Conservation (phyloP, 2,888 invertebrate species). For the Diloba caeruleocephala region DNA sequence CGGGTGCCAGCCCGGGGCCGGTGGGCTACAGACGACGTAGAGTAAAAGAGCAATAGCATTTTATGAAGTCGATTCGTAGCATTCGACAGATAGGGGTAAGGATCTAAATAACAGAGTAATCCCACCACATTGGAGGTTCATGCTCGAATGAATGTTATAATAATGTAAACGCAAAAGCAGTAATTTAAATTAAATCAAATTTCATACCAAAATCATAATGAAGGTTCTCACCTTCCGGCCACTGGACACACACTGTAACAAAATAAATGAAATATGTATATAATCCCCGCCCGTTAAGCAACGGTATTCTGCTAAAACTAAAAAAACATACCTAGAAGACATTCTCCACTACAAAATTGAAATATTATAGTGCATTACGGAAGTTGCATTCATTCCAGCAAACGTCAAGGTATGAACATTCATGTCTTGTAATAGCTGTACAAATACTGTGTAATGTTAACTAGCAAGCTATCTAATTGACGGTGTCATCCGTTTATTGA, state of each 20-base stretch:
- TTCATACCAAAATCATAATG: conserved; percentile 59
- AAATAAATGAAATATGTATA: conserved; percentile 65
- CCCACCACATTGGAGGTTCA: conserved; percentile 84
- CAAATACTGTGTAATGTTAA: conserved; percentile 65
- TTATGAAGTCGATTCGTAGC: conserved; percentile 11
- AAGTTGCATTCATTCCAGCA: conserved; percentile 81
- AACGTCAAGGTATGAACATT: conserved; percentile 68
- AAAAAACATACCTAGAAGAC: conserved; percentile 77
- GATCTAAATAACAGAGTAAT: conserved; percentile 78
- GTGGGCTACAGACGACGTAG: conserved; percentile 16
- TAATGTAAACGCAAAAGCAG: conserved; percentile 83
- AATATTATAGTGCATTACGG: conserved; percentile 77
- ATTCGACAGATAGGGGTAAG: conserved; percentile 43
- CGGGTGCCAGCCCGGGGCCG: conserved; percentile 1
- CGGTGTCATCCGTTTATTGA: conserved; percentile 69
- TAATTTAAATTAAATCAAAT: conserved; percentile 68
- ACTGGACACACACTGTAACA: conserved; percentile 97
- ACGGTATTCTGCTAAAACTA: conserved; percentile 62
- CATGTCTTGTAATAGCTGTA: conserved; percentile 58
- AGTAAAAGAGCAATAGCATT: conserved; percentile 18
- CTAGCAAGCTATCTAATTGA: conserved; percentile 79
- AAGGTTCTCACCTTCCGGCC: conserved; percentile 94
- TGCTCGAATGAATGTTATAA: conserved; percentile 86
- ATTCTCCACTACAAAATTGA: conserved; percentile 83
- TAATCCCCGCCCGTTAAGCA: conserved; percentile 9